Evolutionary conservation across 2,113 vertebrate genomes (phyloP), one percentile per base, ranked within the genome.

Genomic region (Synodontis membranacea): DNA sequence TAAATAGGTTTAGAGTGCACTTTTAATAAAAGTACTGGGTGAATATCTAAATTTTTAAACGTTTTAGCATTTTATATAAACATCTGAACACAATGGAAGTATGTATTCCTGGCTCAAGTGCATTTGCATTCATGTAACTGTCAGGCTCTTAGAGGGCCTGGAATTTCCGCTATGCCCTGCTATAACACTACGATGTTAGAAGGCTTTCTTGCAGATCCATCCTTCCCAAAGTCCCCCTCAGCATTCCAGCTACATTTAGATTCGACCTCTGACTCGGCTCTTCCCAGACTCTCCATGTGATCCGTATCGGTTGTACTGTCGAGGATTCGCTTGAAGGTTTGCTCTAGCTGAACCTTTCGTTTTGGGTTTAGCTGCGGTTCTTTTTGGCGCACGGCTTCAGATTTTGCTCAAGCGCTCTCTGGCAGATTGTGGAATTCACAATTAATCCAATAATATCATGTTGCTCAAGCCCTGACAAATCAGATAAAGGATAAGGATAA

Each of bases 191-290:
- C 60, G 44, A 75, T 23, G 9, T 60, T 58, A n/a, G 14, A 62
- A 37, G 50, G n/a, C 17, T 66, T 66, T 75, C 25, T 48, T 75
- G 44, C 5, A n/a, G 11, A 28, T n/a, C 42, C 25, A 46, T 39
- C 11, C 12, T 48, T 56, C 83, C 34, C 25, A 10, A 80, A 34
- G 34, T 64, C 62, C 50, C 78, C 64, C 79, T 31, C 66, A 46
- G 79, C 78, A 82, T 86, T 81, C 85, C 78, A 74, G 5, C 85
- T 37, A 42, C 62, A 72, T 74, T 82, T 82, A 82, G 50, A 82
- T 46, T 46, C 44, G 25, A 68, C 78, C 85, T 86, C 58, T 86
- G 85, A 86, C 78, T 86, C 34, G 0, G 60, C 62, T 86, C 48
- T 85, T 79, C 58, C 31, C n/a, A 42, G 54, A 68, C 48, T 34